These are phyloP conservation scores for Achlya flavicornis DNA, from an alignment of 2,888 invertebrate species.

Conservation along the genomic window DNA sequence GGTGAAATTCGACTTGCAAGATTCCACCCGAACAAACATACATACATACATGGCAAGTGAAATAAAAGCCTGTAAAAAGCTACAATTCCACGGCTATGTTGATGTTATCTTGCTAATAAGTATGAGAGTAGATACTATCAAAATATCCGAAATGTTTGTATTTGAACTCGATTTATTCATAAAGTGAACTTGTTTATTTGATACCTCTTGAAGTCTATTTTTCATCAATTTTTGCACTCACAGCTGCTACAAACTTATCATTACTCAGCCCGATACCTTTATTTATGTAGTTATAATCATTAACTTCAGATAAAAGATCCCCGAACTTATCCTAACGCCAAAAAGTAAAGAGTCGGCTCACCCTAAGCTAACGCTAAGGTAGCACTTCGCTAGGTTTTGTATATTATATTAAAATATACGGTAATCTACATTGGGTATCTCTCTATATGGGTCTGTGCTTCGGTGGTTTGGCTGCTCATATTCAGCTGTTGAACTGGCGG, in stretches of 20 bases:
- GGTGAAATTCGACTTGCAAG: too few species aligned
- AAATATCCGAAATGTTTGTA: neutral
- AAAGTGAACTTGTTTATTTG: too few species aligned
- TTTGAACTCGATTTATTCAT: neutral
- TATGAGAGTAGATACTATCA: neutral
- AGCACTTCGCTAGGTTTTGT: too few species aligned
- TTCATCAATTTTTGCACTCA: too few species aligned
- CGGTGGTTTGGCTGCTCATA: conserved; percentile 22
- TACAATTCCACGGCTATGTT: neutral
- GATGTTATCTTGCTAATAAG: neutral
- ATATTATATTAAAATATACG: too few species aligned
- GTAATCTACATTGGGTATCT: conserved; percentile 16
- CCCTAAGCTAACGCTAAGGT: too few species aligned
- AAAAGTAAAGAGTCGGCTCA: neutral
- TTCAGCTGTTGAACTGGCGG: conserved; percentile 71
- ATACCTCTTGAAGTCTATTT: too few species aligned
- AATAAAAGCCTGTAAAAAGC: neutral
- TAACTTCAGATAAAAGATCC: neutral
- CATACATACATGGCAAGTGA: too few species aligned
- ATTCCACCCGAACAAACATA: too few species aligned
- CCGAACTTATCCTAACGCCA: neutral
- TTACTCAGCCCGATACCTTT: too few species aligned
- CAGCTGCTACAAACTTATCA: too few species aligned
- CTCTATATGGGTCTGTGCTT: conserved; percentile 20
- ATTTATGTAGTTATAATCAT: too few species aligned